Evolutionary conservation across 2,888 invertebrate genomes (phyloP), one percentile per base, ranked within the genome.

Genomic region (Cephus pulcher): DNA sequence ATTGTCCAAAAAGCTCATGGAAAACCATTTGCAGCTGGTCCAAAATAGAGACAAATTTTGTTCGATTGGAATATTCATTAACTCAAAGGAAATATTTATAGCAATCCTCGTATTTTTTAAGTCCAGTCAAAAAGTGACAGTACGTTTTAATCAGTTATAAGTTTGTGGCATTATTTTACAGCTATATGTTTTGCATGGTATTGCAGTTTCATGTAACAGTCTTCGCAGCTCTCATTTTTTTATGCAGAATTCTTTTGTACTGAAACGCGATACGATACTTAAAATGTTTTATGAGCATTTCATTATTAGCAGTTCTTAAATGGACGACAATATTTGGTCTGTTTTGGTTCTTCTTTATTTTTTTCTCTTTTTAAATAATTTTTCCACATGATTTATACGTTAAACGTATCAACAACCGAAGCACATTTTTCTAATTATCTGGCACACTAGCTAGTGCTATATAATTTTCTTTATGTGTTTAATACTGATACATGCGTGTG

Each of bases 61-160:
- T 68, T 70, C 78, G 78, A 83, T 86, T 80, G 76, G 83, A 82
- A 80, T 82, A 76, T 56, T 23, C 56, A 23, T 56, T 76, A 56
- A 80, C 77, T 80, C 75, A 33, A 74, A 71, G 68, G 77, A 82
- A 79, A 79, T 79, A 74, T 79, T 83, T 80, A 76, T 81, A 81
- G 80, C 82, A 80, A 82, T 80, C 69, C 78, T 40, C 75, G 35
- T 76, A 76, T 75, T 79, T 77, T 77, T 12, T 74, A 74, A 74
- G 35, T 74, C 34, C 35, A 30, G n/a, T 34, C n/a, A 74, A 34
- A 34, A 34, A 34, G 32, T 74, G 74, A n/a, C 74, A 75, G 80
- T 80, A 40, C 75, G 80, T 69, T 80, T 75, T 74, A 80, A 69
- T 75, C 76, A 76, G 75, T 80, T 68, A 82, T 76, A 37, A 78